Evolutionary conservation across 2,113 vertebrate species (phyloP).

Genomic region (Prolemur simus): DNA sequence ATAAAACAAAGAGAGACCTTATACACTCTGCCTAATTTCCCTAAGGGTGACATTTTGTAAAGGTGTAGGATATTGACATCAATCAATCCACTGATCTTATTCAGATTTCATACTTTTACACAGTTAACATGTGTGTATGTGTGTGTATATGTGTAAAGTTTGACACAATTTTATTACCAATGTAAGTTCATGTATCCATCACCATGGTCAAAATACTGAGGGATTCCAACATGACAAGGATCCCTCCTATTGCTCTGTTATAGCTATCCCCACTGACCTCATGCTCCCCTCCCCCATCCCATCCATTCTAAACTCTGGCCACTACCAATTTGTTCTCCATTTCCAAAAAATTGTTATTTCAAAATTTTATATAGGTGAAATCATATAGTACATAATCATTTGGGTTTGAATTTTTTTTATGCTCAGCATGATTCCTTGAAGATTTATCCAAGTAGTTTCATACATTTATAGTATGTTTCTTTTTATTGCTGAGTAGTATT

Average conservation of each 20-base stretch:
- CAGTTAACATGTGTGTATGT: too few relatives aligned
- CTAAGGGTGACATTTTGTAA: not conserved
- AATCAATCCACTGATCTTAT: not conserved
- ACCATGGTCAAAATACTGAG: not conserved
- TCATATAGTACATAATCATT: not conserved
- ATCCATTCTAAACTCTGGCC: not conserved
- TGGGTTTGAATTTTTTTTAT: not conserved
- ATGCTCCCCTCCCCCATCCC: accelerated
- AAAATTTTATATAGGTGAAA: not conserved
- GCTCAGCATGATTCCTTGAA: not conserved
- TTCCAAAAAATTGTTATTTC: not conserved
- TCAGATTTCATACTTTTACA: not conserved
- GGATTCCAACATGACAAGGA: not conserved
- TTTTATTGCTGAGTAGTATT: not conserved
- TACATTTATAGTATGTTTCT: not conserved
- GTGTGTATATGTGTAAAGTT: not conserved
- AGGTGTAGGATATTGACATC: not conserved
- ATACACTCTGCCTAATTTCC: not conserved
- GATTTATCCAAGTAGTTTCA: not conserved
- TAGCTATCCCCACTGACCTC: accelerated
- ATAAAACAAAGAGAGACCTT: not conserved
- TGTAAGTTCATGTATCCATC: not conserved
- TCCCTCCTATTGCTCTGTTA: not conserved
- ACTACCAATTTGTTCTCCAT: too few relatives aligned
- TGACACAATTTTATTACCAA: not conserved